phyloP scores from a whole-genome alignment of 2,888 invertebrate genomes.

The Sphaeridia pumilis region DNA sequence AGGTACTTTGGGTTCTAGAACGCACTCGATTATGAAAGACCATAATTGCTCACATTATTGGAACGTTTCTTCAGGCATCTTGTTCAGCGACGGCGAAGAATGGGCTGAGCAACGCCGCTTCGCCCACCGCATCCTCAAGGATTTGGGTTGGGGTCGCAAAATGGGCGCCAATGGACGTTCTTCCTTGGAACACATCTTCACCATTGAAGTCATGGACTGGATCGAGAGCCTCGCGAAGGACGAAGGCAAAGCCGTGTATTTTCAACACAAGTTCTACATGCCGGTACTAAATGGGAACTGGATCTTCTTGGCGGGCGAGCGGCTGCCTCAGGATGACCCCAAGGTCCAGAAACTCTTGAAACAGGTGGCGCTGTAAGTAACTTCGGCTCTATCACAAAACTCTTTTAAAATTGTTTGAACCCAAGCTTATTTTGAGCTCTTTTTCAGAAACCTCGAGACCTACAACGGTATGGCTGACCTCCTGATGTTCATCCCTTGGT shows the following conservation, averaged over 20 bases:
- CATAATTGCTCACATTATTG: not conserved
- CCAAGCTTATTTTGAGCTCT: too few species aligned
- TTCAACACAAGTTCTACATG: slow-evolving; percentile 12
- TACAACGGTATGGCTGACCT: slow-evolving; percentile 15
- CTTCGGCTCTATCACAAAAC: not conserved
- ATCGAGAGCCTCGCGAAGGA: slow-evolving; percentile 7
- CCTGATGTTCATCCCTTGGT: slow-evolving; percentile 20
- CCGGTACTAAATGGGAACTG: slow-evolving; percentile 15
- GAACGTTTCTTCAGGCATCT: slow-evolving; percentile 8
- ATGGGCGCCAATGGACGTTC: not conserved
- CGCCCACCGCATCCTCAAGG: slow-evolving; percentile 23
- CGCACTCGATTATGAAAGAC: not conserved
- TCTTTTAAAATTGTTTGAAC: too few species aligned
- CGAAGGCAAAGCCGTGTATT: slow-evolving; percentile 5
- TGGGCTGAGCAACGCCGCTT: slow-evolving; percentile 28
- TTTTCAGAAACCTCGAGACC: slow-evolving; percentile 15
- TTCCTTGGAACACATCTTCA: slow-evolving; percentile 8
- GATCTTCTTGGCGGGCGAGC: slow-evolving; percentile 13
- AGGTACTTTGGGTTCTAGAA: slow-evolving; percentile 16
- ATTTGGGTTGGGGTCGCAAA: slow-evolving; percentile 22
- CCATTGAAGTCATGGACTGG: slow-evolving; percentile 6
- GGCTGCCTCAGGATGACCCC: slow-evolving; percentile 10
- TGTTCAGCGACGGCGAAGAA: slow-evolving; percentile 29
- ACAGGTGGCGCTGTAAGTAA: not conserved
- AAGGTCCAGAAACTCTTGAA: slow-evolving; percentile 8